Percentiles rank a stretch among this genome's conserved stretches.
Conservation (phyloP, 1,140 invertebrate genomes). For the Trichomalopsis sarcophagae region DNA sequence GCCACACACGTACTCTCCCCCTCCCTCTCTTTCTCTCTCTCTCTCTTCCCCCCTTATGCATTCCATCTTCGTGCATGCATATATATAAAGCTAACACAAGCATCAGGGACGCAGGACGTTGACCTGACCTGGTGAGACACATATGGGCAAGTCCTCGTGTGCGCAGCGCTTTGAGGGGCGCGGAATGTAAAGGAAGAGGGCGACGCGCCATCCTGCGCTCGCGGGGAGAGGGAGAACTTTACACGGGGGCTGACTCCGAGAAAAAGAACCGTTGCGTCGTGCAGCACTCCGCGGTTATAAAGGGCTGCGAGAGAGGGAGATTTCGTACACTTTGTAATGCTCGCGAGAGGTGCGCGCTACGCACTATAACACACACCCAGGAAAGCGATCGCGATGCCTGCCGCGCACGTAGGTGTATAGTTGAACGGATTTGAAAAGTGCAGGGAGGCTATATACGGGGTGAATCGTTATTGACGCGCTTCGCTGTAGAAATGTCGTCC, state of each 20-base stretch:
- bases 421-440: background rate
- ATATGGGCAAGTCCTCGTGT: conserved; percentile 68
- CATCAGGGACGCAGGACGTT: conserved; percentile 66
- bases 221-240: conserved; percentile 57
- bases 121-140: conserved; percentile 76
- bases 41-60: conserved; percentile 25
- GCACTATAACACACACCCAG: too few relatives aligned
- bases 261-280: conserved; percentile 14
- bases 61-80: conserved; percentile 28
- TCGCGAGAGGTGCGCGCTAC: background rate
- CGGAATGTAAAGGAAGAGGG: conserved; percentile 25
- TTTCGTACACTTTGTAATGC: too few relatives aligned
- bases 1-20: conserved; percentile 49
- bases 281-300: conserved; percentile 2
- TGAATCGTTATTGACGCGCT: background rate
- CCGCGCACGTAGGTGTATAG: background rate
- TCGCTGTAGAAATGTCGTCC: background rate
- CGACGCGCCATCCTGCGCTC: conserved; percentile 56
- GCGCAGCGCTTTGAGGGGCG: conserved; percentile 36
- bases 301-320: background rate
- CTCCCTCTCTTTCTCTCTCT: conserved; percentile 24
- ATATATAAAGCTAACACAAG: conserved; percentile 55
- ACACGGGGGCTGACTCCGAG: conserved; percentile 61
- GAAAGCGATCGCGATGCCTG: background rate
- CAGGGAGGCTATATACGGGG: background rate